These are phyloP conservation scores for Diplodus puntazzo DNA, from an alignment of 2,797 vertebrate species.

Conservation along the genomic window DNA sequence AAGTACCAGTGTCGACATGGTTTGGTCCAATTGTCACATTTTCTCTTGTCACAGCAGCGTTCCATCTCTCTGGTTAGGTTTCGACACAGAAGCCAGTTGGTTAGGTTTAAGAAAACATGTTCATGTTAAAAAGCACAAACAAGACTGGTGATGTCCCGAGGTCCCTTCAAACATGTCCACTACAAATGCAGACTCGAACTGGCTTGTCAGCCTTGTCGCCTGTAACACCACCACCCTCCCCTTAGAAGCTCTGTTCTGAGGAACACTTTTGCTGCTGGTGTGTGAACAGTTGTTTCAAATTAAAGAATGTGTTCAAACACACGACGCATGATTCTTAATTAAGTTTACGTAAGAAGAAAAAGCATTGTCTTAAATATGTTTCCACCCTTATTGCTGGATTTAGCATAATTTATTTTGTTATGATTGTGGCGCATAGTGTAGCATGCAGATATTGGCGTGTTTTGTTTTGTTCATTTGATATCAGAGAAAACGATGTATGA, in stretches of 20 bases:
- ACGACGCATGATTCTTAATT: slow-evolving; percentile 69
- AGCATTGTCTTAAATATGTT: slow-evolving; percentile 86
- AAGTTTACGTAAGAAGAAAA: slow-evolving; percentile 86
- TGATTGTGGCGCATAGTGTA: slow-evolving; percentile 83
- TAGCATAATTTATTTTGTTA: slow-evolving; percentile 45
- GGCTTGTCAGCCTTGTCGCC: no score
- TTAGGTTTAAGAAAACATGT: no score
- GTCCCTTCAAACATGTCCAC: no score
- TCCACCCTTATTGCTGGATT: slow-evolving; percentile 48
- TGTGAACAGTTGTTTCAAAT: slow-evolving; percentile 14
- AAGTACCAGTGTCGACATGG: background rate
- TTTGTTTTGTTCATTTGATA: slow-evolving; percentile 19
- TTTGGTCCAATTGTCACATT: no score
- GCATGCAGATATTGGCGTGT: slow-evolving; percentile 82
- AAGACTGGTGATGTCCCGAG: no score
- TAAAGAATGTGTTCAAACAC: background rate
- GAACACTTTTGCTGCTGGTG: slow-evolving; percentile 8
- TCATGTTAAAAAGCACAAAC: no score
- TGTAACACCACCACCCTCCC: no score
- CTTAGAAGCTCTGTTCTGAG: background rate
- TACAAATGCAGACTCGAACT: no score
- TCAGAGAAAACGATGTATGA: slow-evolving; percentile 12
- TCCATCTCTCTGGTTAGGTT: no score
- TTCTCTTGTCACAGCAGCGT: no score
- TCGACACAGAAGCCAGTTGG: no score